phyloP scores from a whole-genome alignment of 1,140 invertebrate genomes.

The Cydia fagiglandana region DNA sequence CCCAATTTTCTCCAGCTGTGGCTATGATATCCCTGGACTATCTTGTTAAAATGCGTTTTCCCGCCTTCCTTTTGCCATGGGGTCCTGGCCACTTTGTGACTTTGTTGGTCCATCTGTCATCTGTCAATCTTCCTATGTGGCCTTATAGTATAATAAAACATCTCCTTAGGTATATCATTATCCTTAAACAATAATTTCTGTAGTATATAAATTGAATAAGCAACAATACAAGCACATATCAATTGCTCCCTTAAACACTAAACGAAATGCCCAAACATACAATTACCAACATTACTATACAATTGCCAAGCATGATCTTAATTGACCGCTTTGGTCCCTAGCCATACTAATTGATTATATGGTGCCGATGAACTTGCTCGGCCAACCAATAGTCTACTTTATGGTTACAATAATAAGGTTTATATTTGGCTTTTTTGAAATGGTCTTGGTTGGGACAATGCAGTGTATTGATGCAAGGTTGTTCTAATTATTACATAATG shows the following conservation, averaged over 20 bases:
- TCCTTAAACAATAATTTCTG: too few species aligned
- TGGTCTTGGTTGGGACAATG: not conserved
- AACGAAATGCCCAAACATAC: constrained; percentile 9
- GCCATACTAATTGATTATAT: constrained; percentile 3
- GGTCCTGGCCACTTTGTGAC: too few species aligned
- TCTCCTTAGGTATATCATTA: too few species aligned
- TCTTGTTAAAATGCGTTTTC: too few species aligned
- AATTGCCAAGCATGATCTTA: constrained; percentile 4
- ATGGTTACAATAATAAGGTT: not conserved
- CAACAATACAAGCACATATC: not conserved
- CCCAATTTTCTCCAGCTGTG: too few species aligned
- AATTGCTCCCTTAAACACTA: not conserved
- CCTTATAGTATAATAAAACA: too few species aligned
- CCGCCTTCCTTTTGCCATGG: too few species aligned
- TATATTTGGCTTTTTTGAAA: not conserved
- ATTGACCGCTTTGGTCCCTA: not conserved
- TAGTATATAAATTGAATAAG: too few species aligned
- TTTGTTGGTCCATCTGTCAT: too few species aligned
- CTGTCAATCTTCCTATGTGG: too few species aligned
- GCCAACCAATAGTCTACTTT: not conserved
- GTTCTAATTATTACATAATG: constrained; percentile 11
- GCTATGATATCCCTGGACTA: too few species aligned
- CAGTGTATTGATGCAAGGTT: constrained; percentile 26
- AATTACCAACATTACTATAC: constrained; percentile 2
- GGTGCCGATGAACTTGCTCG: not conserved